Percentiles rank a stretch among this genome's conserved stretches.
These are phyloP conservation scores for Sebastes minor DNA, from an alignment of 2,797 vertebrate species.

Conservation along the genomic window DNA sequence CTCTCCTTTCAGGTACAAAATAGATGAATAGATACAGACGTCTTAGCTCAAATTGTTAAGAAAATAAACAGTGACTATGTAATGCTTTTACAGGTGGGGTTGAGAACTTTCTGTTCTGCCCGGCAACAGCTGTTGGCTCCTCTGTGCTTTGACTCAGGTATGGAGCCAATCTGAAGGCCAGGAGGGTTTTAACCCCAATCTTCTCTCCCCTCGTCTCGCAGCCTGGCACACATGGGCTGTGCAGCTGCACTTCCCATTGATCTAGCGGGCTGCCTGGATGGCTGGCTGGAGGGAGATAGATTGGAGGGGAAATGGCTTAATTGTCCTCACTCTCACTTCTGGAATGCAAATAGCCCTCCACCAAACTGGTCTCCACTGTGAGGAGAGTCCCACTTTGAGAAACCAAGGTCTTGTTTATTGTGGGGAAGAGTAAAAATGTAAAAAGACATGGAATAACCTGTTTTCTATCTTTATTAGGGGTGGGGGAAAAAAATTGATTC, in stretches of 20 bases:
- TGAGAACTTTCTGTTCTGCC: constrained; percentile 52
- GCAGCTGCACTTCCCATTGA: constrained; percentile 85
- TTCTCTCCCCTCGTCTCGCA: constrained; percentile 74
- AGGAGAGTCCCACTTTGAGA: constrained; percentile 39
- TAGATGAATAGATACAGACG: constrained; percentile 43
- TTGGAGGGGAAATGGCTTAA: constrained; percentile 88
- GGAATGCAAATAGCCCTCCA: constrained; percentile 83
- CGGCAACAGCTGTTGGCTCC: constrained; percentile 64
- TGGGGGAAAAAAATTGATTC: no score
- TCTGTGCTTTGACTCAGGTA: constrained; percentile 72
- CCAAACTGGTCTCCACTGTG: constrained; percentile 44
- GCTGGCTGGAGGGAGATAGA: constrained; percentile 83
- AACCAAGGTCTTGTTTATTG: constrained; percentile 1
- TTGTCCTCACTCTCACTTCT: constrained; percentile 84
- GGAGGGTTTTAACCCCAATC: constrained; percentile 86
- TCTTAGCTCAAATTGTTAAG: constrained; percentile 33
- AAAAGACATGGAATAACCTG: not conserved
- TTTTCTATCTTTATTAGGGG: not conserved
- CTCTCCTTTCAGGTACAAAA: constrained; percentile 35
- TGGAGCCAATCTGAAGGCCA: constrained; percentile 85
- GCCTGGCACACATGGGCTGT: constrained; percentile 78
- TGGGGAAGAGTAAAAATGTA: not conserved
- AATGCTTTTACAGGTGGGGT: constrained; percentile 68
- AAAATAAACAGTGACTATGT: constrained; percentile 62
- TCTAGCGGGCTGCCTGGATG: constrained; percentile 70